Conservation (phyloP, 1,140 invertebrate species). For the Lamellibrachia luymesi region DNA sequence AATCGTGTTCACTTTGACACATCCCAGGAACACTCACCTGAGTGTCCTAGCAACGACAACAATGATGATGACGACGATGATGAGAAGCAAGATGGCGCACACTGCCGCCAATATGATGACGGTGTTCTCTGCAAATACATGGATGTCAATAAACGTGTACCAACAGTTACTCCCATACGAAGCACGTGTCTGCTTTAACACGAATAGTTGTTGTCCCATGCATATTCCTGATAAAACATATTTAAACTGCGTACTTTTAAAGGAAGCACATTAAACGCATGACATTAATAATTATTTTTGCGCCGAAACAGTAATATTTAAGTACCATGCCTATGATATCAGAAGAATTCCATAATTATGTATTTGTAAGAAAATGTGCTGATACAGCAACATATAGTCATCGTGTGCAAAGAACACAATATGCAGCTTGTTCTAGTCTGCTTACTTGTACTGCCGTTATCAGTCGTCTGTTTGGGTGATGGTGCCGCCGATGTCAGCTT, state of each 20-base stretch:
- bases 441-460: background rate
- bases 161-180: background rate
- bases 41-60: background rate
- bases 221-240: too few species aligned
- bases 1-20: background rate
- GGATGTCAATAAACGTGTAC: background rate
- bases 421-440: background rate
- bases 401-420: background rate
- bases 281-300: too few species aligned
- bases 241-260: too few species aligned
- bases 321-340: too few species aligned
- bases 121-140: background rate
- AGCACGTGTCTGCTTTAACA: background rate
- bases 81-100: background rate
- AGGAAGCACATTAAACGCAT: too few species aligned
- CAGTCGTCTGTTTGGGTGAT: background rate
- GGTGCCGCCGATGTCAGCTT: too few species aligned
- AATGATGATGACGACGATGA: background rate
- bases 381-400: background rate
- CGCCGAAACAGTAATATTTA: too few species aligned
- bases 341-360: too few species aligned
- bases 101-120: background rate
- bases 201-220: background rate
- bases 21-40: background rate
- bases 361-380: too few species aligned